A percentile compares a stretch with the other conserved stretches of the same genome.
phyloP scores from a whole-genome alignment of 2,888 invertebrate species.

The Germaria angustata region DNA sequence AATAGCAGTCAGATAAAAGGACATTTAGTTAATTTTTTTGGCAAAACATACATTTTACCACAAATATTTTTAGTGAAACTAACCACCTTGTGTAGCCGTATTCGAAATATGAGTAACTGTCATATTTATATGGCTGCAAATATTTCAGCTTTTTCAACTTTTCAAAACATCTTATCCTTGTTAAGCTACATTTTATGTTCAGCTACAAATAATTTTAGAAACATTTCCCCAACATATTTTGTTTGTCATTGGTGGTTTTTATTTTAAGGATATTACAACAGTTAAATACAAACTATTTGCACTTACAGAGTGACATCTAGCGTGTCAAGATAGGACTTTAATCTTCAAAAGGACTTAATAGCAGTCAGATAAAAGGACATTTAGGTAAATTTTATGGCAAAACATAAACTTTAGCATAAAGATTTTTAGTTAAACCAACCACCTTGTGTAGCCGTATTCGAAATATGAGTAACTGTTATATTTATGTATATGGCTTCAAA shows the following conservation, averaged over 20 bases:
- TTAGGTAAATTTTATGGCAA: neutral
- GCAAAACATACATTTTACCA: neutral
- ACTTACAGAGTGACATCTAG: neutral
- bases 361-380: neutral
- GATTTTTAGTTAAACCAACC: neutral
- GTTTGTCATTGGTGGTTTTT: conserved; percentile 16
- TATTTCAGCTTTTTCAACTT: no score
- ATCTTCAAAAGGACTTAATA: neutral
- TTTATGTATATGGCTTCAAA: no score
- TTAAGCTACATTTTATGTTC: conserved; percentile 15
- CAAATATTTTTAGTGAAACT: neutral
- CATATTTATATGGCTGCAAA: no score
- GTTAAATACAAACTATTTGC: no score
- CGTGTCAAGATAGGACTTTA: neutral
- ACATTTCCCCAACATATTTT: neutral
- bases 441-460: neutral
- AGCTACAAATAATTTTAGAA: neutral
- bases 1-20: neutral
- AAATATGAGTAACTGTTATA: neutral
- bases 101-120: neutral
- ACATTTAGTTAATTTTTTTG: neutral
- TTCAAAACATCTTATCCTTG: neutral
- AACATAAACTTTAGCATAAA: neutral
- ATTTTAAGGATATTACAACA: conserved; percentile 45
- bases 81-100: neutral